A percentile compares a stretch with the other conserved stretches of the same genome.
phyloP scores from a whole-genome alignment of 1,140 invertebrate genomes.

The Idris sp. region DNA sequence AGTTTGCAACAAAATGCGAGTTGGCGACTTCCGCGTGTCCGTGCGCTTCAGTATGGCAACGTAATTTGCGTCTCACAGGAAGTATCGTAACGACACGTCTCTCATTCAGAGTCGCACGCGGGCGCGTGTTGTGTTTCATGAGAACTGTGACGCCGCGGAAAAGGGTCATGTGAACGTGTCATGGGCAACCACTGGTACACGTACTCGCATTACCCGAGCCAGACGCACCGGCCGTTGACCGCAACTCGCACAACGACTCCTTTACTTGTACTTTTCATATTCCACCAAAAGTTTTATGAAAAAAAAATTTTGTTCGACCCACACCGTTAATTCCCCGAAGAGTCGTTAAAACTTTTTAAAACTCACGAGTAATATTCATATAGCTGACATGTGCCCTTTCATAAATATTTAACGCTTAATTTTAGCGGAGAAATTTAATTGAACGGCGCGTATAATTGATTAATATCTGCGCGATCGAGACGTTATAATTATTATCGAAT shows the following conservation, averaged over 20 bases:
- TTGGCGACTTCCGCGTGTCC: conserved; percentile 47
- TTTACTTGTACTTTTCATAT: conserved; percentile 58
- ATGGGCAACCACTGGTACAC: conserved; percentile 69
- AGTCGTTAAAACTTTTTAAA: conserved; percentile 22
- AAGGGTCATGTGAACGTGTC: conserved; percentile 77
- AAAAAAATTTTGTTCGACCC: no score
- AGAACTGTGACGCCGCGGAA: conserved; percentile 77
- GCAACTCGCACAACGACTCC: conserved; percentile 47
- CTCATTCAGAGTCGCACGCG: conserved; percentile 71
- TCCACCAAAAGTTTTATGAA: no score
- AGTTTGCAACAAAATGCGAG: no score
- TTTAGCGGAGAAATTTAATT: no score
- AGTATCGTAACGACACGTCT: conserved; percentile 77
- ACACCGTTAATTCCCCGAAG: conserved; percentile 15
- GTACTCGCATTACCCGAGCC: conserved; percentile 71
- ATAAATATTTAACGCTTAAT: no score
- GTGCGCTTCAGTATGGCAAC: conserved; percentile 16
- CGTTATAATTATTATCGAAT: no score
- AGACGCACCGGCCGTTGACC: conserved; percentile 74
- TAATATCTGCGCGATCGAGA: no score
- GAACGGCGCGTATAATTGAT: no score
- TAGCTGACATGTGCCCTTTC: no score
- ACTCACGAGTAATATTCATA: no score
- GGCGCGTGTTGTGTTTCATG: conserved; percentile 74
- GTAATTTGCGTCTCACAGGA: conserved; percentile 72